Conservation (phyloP, 2,113 vertebrate species). For the Gymnorhina tibicen region DNA sequence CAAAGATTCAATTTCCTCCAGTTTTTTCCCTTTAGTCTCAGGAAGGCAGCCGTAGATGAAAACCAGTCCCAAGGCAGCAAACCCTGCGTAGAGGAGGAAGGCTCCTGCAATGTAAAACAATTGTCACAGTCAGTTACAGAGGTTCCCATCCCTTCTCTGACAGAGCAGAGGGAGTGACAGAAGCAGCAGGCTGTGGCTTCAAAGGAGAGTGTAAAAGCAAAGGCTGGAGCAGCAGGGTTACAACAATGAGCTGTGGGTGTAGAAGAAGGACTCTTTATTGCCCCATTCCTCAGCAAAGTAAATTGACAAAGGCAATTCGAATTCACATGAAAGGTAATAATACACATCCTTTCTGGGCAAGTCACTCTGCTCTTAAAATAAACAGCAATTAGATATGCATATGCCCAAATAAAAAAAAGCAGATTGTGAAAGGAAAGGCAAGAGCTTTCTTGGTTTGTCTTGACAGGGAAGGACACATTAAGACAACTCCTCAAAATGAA, state of each 20-base stretch:
- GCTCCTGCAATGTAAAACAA: conserved; percentile 78
- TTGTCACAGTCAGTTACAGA: neutral
- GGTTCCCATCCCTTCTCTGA: neutral
- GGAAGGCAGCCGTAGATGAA: conserved; percentile 95
- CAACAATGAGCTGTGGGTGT: neutral
- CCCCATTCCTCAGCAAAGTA: neutral
- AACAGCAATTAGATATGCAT: neutral
- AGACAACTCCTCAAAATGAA: neutral
- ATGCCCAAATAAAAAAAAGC: neutral
- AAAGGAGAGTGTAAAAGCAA: neutral
- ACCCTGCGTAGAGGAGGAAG: conserved; percentile 93
- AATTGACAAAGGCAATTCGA: neutral
- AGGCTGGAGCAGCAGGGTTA: neutral
- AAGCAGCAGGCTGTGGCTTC: neutral
- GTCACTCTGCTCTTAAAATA: neutral
- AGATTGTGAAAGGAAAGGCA: neutral
- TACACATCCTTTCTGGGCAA: neutral
- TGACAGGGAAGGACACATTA: neutral
- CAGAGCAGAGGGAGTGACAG: neutral
- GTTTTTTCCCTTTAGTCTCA: conserved; percentile 92
- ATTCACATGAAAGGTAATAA: neutral
- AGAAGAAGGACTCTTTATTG: neutral
- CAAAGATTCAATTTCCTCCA: conserved; percentile 95
- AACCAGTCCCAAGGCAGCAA: conserved; percentile 85
- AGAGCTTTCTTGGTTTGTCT: neutral